Conservation (phyloP, 2,888 invertebrate genomes). For the Odontothrips loti region DNA sequence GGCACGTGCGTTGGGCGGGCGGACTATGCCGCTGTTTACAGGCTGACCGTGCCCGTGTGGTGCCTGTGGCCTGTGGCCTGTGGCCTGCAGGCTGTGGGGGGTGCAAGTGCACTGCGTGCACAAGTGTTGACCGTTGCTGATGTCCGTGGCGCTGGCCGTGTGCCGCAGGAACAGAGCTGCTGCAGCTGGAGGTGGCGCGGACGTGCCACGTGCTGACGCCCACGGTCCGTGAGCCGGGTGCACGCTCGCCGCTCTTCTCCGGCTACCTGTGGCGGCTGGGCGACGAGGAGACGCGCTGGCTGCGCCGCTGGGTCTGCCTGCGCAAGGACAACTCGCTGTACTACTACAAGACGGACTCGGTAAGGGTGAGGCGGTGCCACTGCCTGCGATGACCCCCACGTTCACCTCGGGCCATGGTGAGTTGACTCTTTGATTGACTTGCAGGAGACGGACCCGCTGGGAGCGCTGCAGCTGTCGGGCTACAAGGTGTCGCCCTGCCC, state of each 20-base stretch:
- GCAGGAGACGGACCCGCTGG: conserved; percentile 82
- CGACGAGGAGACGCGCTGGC: conserved; percentile 59
- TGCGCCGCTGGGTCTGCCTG: conserved; percentile 84
- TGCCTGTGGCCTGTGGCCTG: no score
- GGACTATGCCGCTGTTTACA: background rate
- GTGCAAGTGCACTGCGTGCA: no score
- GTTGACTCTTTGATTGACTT: conserved; percentile 34
- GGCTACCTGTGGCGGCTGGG: conserved; percentile 75
- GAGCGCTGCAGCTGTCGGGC: conserved; percentile 80
- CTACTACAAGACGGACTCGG: conserved; percentile 88
- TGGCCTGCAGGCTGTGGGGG: no score
- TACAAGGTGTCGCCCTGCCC: conserved; percentile 65
- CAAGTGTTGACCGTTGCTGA: no score
- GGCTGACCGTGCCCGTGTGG: no score
- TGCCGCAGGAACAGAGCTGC: conserved; percentile 59
- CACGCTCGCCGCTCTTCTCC: conserved; percentile 56
- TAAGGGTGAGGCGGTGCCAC: conserved; percentile 52
- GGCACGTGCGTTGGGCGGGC: background rate
- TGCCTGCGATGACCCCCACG: no score
- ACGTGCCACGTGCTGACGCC: conserved; percentile 77
- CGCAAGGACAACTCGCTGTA: conserved; percentile 90
- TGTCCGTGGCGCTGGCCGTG: background rate
- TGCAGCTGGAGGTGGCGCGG: conserved; percentile 82
- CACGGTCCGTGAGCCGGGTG: conserved; percentile 58
- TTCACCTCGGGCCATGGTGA: no score